phyloP scores from a whole-genome alignment of 2,888 invertebrate species.

The Drosophila robusta region DNA sequence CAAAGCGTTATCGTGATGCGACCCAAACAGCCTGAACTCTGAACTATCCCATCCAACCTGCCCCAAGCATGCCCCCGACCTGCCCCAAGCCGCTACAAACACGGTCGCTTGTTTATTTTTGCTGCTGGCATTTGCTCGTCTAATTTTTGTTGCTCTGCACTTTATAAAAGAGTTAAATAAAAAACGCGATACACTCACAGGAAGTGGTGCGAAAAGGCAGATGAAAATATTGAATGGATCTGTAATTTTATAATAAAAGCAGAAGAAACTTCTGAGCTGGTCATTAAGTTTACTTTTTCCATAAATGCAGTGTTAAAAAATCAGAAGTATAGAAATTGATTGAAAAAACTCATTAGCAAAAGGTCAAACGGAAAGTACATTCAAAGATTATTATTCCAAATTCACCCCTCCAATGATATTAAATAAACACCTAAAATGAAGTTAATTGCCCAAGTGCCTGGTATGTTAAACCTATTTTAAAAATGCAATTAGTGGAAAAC shows the following conservation, averaged over 20 bases:
- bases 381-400: too few relatives aligned
- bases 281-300: conserved; percentile 22
- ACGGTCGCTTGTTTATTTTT: conserved; percentile 72
- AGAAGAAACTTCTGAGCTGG: not conserved
- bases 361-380: too few relatives aligned
- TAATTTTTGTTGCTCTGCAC: conserved; percentile 70
- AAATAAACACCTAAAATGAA: too few relatives aligned
- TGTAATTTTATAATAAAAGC: conserved; percentile 33
- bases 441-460: too few relatives aligned
- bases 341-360: not conserved
- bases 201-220: conserved; percentile 32
- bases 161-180: conserved; percentile 75
- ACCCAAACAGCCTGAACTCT: conserved; percentile 65
- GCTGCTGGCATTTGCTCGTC: conserved; percentile 74
- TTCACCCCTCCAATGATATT: too few relatives aligned
- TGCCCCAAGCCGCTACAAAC: conserved; percentile 30
- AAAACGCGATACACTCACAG: conserved; percentile 59
- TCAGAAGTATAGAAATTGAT: not conserved
- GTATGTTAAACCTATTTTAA: too few relatives aligned
- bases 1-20: conserved; percentile 78
- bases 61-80: conserved; percentile 15
- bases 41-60: conserved; percentile 38
- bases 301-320: not conserved
- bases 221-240: conserved; percentile 43
- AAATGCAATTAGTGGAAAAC: too few relatives aligned